Conservation (phyloP, 2,888 invertebrate genomes). For the Escarpia spicata region DNA sequence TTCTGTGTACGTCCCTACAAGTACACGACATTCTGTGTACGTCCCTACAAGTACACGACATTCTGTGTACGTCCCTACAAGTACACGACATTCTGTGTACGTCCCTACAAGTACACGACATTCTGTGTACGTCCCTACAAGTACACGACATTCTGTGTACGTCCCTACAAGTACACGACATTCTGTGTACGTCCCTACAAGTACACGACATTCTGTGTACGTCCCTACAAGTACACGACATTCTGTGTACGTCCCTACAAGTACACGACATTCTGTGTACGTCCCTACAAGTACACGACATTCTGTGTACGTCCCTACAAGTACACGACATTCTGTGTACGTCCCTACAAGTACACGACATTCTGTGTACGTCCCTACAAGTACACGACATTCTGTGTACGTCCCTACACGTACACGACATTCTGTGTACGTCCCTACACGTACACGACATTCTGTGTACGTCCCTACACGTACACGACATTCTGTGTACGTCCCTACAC, state of each 20-base stretch:
- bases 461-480: background rate
- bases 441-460: background rate
- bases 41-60: background rate
- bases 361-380: background rate
- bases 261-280: background rate
- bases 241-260: background rate
- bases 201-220: background rate
- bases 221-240: background rate
- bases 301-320: background rate
- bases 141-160: background rate
- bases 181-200: background rate
- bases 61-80: background rate
- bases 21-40: background rate
- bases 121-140: background rate
- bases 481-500: background rate
- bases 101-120: background rate
- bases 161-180: background rate
- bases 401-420: background rate
- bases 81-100: background rate
- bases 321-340: background rate
- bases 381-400: background rate
- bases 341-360: background rate
- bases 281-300: background rate
- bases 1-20: background rate
- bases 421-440: background rate